Percentiles rank a stretch among this genome's conserved stretches.
Evolutionary conservation across 1,140 invertebrate genomes (phyloP).

Genomic region (Bombus turneri): DNA sequence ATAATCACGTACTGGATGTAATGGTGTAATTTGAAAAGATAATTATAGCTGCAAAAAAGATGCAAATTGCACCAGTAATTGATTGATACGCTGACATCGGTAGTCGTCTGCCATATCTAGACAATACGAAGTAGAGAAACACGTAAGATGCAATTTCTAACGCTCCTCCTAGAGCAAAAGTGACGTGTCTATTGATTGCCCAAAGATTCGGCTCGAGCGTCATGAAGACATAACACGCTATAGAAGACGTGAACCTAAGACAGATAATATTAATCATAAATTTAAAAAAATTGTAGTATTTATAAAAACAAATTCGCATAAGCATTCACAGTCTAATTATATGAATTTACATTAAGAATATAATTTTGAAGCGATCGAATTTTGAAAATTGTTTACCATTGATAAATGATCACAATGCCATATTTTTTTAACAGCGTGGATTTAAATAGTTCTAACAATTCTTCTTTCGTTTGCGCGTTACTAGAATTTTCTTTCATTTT

Average conservation of each 20-base stretch:
- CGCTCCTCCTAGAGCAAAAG: constrained; percentile 72
- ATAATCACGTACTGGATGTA: constrained; percentile 15
- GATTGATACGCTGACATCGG: constrained; percentile 67
- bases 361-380: no score
- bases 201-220: constrained; percentile 67
- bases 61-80: constrained; percentile 70
- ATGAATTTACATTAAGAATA: no score
- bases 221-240: constrained; percentile 69
- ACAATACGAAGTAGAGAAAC: constrained; percentile 73
- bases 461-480: constrained; percentile 7
- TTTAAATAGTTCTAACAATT: constrained; percentile 26
- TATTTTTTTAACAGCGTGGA: constrained; percentile 55
- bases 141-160: constrained; percentile 74
- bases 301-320: no score
- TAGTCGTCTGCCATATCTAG: constrained; percentile 69
- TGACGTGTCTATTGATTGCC: constrained; percentile 73
- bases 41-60: constrained; percentile 66
- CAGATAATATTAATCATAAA: neutral
- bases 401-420: constrained; percentile 50
- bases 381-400: constrained; percentile 57
- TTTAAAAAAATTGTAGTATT: no score
- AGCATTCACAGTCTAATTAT: no score
- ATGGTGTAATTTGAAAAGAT: constrained; percentile 22
- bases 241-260: constrained; percentile 75
- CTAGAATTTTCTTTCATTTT: constrained; percentile 2